Base-by-base conservation (phyloP, 2,797 vertebrate genomes). In the Cynopterus sphinx region DNA sequence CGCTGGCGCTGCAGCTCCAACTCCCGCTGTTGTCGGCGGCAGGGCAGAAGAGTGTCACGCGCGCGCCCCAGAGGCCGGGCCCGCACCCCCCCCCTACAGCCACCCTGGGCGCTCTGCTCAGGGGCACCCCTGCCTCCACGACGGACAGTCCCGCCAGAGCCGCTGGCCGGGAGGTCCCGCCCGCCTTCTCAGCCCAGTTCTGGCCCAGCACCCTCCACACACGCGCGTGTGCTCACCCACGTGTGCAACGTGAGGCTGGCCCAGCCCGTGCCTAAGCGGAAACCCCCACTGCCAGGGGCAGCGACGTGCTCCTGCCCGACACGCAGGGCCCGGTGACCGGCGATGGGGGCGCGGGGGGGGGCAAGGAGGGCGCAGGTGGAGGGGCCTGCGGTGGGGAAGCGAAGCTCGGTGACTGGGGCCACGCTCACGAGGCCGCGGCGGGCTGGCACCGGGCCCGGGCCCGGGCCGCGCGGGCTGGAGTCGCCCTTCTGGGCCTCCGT, bases 1-100 rank as follows among this genome's bases (percentile, higher is more conserved):
- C 98, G 98, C 92, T 99, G 98, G 85, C 98, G 99, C 85, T 99
- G 98, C 43, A 95, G n/a, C 97, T 99, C 99, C 94, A 99, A 87
- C 96, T 99, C 99, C 87, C 98, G 94, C 99, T 99, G 91, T 95
- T 63, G 24, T 41, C 39, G 46, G 75, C 0, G 5, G 73, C 43
- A 61, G 78, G 61, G n/a, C 8, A 36, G 53, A 26, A 46, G 65
- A 13, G 21, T 2, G 1, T 93, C 15, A 28, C 28, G 43, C 26
- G 0, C 0, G 16, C 1, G 2, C 9, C 17, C 65, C 57, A 5
- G 19, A 24, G 15, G n/a, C 36, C 15, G 9, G 79, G 8, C 7
- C 0, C 5, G 2, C 4, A 16, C 49, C 49, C 10, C 41, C 41
- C n/a, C 41, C 28, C 2, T 16, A 22, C 59, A n/a, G 13, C 59